Percentiles rank a stretch among this genome's conserved stretches.
Evolutionary conservation across 2,113 vertebrate genomes (phyloP).

Genomic region (Nothoprocta perdicaria): DNA sequence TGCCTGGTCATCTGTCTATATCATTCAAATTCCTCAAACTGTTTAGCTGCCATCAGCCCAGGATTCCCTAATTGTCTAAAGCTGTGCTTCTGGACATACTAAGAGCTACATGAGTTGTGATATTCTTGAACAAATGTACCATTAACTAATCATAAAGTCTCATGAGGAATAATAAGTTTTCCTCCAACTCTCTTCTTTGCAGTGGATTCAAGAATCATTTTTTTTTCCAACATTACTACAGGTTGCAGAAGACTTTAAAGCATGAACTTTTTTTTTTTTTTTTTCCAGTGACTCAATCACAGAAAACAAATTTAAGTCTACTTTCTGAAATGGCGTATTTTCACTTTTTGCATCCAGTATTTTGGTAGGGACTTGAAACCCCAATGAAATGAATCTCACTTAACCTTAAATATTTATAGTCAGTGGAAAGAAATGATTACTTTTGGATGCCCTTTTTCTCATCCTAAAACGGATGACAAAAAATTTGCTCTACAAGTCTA

Average conservation of each 20-base stretch:
- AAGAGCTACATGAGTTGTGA: not conserved
- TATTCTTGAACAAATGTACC: rapidly evolving
- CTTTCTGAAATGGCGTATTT: not conserved
- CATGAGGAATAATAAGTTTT: not conserved
- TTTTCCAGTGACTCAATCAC: not conserved
- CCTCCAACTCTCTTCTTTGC: not conserved
- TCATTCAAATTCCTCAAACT: not conserved
- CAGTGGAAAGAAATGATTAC: not conserved
- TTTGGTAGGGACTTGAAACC: not conserved
- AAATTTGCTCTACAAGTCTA: not conserved
- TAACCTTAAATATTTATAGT: not conserved
- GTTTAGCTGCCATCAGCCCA: not conserved
- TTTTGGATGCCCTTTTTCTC: not conserved
- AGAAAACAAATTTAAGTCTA: not conserved
- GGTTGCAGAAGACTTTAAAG: not conserved
- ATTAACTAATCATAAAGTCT: not conserved
- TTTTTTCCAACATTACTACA: not conserved
- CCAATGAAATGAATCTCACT: not conserved
- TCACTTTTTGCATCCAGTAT: not conserved
- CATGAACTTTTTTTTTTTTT: not conserved
- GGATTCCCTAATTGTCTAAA: not conserved
- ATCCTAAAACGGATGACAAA: not conserved
- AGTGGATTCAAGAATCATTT: not conserved
- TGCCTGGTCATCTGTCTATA: not conserved
- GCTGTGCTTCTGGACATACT: not conserved